Percentiles rank a stretch among this genome's conserved stretches.
phyloP scores from a whole-genome alignment of 2,888 invertebrate genomes.

The Scaptomyza tumidula region DNA sequence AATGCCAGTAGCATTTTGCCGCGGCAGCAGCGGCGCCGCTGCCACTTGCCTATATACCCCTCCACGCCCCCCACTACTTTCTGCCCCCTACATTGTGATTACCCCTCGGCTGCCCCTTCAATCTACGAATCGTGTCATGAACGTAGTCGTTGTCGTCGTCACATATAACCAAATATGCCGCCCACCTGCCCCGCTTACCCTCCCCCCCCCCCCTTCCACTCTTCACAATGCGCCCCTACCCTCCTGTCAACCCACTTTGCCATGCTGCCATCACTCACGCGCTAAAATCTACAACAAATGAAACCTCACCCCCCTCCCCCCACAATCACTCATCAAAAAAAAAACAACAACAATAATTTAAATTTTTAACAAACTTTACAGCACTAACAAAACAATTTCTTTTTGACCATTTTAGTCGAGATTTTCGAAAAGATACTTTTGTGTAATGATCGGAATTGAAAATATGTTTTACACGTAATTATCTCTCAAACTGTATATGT shows the following conservation, averaged over 20 bases:
- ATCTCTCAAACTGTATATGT: slow-evolving; percentile 13
- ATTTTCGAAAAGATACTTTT: slow-evolving; percentile 1
- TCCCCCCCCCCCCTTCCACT: not conserved
- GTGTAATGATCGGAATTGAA: slow-evolving; percentile 21
- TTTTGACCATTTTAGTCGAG: slow-evolving; percentile 1
- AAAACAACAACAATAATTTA: slow-evolving; percentile 39
- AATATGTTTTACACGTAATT: slow-evolving; percentile 3
- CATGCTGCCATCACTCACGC: slow-evolving; percentile 33
- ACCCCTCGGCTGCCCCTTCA: slow-evolving; percentile 21
- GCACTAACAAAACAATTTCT: slow-evolving; percentile 11
- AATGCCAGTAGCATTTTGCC: slow-evolving; percentile 80
- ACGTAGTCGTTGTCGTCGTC: slow-evolving; percentile 35
- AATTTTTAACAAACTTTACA: slow-evolving; percentile 37
- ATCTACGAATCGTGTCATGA: slow-evolving; percentile 39
- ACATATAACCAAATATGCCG: slow-evolving; percentile 61
- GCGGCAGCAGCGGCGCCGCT: slow-evolving; percentile 62
- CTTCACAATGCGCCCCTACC: too few relatives aligned
- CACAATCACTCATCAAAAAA: not conserved
- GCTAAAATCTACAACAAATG: slow-evolving; percentile 49
- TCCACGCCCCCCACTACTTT: not conserved
- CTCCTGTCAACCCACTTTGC: slow-evolving; percentile 3
- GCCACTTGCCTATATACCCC: slow-evolving; percentile 29
- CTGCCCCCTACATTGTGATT: slow-evolving; percentile 16
- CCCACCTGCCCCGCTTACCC: slow-evolving; percentile 39
- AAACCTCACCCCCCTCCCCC: slow-evolving; percentile 22